phyloP scores from a whole-genome alignment of 53 echinoderm and acorn worm genomes.

The Henricia sp. region DNA sequence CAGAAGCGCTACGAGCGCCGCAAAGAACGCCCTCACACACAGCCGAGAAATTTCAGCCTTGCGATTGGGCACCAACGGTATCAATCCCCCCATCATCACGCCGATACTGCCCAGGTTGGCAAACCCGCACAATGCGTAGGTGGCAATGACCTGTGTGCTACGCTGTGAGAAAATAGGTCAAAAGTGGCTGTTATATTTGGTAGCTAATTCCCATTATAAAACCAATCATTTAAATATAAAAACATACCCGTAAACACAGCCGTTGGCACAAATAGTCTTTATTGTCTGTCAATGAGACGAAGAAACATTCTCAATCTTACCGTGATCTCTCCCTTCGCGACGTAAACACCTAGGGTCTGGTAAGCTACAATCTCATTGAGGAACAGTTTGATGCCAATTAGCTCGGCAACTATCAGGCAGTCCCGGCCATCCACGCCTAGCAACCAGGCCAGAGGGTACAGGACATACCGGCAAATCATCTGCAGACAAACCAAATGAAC shows the following conservation, averaged over 20 bases:
- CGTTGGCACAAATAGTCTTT: no score
- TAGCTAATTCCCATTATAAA: no score
- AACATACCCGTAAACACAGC: no score
- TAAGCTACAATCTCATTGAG: constrained; percentile 96
- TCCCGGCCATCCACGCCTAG: constrained; percentile 78
- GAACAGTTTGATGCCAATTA: constrained; percentile 89
- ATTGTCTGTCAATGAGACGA: no score
- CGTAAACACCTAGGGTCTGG: constrained; percentile 53
- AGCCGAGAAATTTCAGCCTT: constrained; percentile 76
- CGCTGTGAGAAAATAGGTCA: constrained; percentile 62
- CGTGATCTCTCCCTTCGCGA: constrained; percentile 62
- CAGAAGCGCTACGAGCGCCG: constrained; percentile 83
- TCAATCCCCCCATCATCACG: constrained; percentile 88
- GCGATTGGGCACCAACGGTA: constrained; percentile 84
- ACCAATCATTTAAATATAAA: no score
- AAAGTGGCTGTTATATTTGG: not conserved
- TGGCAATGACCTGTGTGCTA: constrained; percentile 89
- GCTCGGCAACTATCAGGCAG: constrained; percentile 81
- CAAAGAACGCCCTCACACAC: constrained; percentile 79
- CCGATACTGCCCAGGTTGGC: constrained; percentile 96
- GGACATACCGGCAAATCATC: constrained; percentile 85
- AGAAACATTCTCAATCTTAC: constrained; percentile 57
- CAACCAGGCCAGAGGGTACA: constrained; percentile 95
- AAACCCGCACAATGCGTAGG: constrained; percentile 96
- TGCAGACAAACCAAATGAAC: constrained; percentile 9